These are phyloP conservation scores for Protonibea diacanthus DNA, from an alignment of 2,797 vertebrate species.

Conservation along the genomic window DNA sequence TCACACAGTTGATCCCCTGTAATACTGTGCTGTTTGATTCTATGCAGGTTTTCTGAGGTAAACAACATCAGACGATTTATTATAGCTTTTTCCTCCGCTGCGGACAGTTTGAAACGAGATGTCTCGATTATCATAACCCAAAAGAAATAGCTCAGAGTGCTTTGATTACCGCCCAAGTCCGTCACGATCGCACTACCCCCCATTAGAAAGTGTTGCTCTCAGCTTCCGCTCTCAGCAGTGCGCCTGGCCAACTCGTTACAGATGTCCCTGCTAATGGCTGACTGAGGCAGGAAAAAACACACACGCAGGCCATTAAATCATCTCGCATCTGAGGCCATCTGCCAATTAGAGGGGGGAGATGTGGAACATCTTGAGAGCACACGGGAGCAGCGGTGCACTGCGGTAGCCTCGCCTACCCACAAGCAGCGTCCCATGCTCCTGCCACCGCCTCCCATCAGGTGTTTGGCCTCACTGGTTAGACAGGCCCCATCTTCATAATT, in stretches of 20 bases:
- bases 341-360: conserved; percentile 85
- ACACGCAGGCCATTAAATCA: conserved; percentile 83
- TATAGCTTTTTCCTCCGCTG: conserved; percentile 32
- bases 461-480: conserved; percentile 70
- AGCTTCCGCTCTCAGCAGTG: conserved; percentile 80
- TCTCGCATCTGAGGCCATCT: conserved; percentile 82
- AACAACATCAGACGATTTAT: conserved; percentile 57
- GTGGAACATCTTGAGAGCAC: conserved; percentile 83
- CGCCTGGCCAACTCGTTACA: conserved; percentile 84
- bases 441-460: conserved; percentile 73
- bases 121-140: conserved; percentile 69
- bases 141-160: conserved; percentile 63
- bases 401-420: conserved; percentile 71
- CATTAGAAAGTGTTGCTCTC: conserved; percentile 82
- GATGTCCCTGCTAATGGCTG: conserved; percentile 86
- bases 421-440: conserved; percentile 55
- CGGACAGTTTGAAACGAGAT: conserved; percentile 61
- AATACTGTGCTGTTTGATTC: conserved; percentile 47
- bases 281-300: conserved; percentile 82
- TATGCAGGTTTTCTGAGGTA: conserved; percentile 47
- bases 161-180: conserved; percentile 79
- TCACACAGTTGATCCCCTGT: conserved; percentile 33
- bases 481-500: conserved; percentile 77
- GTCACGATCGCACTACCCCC: conserved; percentile 63
- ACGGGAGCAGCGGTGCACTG: conserved; percentile 74